Base-by-base conservation (phyloP, 2,113 vertebrate genomes). In the Corythornis vintsioides region DNA sequence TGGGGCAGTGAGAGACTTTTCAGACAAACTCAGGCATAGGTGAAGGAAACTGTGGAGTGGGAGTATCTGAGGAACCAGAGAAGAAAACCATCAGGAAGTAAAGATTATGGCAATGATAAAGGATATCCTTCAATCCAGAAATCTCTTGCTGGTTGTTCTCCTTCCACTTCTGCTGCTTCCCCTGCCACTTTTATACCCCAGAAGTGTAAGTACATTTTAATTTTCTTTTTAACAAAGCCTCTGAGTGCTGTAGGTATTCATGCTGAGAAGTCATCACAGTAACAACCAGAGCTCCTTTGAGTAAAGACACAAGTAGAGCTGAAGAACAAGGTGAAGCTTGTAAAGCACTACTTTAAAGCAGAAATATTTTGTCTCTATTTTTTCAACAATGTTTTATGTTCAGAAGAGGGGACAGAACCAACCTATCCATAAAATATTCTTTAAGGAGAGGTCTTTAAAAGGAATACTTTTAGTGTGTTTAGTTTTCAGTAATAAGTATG, bases 111-210 rank as follows among this genome's bases (percentile, higher is more conserved):
- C 98, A 75, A 40, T 98, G 90, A 96, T 98, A 93, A 97, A 97
- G 97, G 98, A 98, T 67, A 95, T 99, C 31, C 98, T 98, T 95
- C 94, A 47, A 48, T 98, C 98, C 72, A 97, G 98, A 93, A 99
- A 99, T 33, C 97, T 99, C 93, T 96, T 99, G 60, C 95, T 99
- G 0, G 98, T 98, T 76, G 89, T 99, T 88, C 95, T 98, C 63
- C 98, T 99, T 92, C 99, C 99, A 4, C 97, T 99, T 66, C 98
- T 98, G 19, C 97, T 99, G 85, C 98, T 99, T 88, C 99, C 99
- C 10, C 92, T 99, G 85, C 99, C 99, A 22, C 96, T 99, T 77
- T 97, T 98, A 91, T 98, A 99, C 83, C 98, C 99, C 81, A 98
- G 98, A 96, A 99, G 98, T 14, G 99, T 99, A 97, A 99, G 99